Conservation (phyloP, 30 jellyfish, hydroid and myxozoan genomes). For the Turritopsis rubra region DNA sequence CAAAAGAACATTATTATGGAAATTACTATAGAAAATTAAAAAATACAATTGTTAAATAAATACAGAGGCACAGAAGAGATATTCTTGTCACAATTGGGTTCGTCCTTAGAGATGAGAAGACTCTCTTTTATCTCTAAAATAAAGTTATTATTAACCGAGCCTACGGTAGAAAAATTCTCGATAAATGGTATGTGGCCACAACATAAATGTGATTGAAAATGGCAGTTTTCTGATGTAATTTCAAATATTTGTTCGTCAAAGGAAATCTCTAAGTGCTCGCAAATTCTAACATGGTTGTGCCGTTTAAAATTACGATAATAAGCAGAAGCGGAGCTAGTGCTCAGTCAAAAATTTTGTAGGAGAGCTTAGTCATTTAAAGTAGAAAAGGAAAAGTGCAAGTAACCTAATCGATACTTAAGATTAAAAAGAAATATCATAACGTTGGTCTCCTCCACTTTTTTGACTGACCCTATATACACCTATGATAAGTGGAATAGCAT, state of each 20-base stretch:
- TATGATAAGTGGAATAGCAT: too few relatives aligned
- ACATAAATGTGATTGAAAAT: not conserved
- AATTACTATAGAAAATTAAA: too few relatives aligned
- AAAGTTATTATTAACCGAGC: not conserved
- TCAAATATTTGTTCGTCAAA: not conserved
- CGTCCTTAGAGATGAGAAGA: slow-evolving; percentile 3
- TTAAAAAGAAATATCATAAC: too few relatives aligned
- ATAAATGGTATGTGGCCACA: not conserved
- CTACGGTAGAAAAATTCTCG: not conserved
- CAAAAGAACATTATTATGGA: too few relatives aligned
- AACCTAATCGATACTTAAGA: too few relatives aligned
- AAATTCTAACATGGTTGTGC: not conserved
- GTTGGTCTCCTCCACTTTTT: too few relatives aligned
- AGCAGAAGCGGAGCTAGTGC: too few relatives aligned
- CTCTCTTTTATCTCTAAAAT: not conserved
- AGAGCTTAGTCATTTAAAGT: too few relatives aligned
- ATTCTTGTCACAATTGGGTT: not conserved
- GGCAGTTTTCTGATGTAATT: not conserved
- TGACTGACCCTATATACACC: too few relatives aligned
- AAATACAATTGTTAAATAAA: not conserved
- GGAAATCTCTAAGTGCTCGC: not conserved
- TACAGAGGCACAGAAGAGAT: not conserved
- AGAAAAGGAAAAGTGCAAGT: too few relatives aligned
- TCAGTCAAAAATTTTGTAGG: too few relatives aligned
- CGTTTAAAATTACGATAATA: not conserved